phyloP scores from a whole-genome alignment of 2,113 vertebrate species.

The Dicentrarchus labrax region DNA sequence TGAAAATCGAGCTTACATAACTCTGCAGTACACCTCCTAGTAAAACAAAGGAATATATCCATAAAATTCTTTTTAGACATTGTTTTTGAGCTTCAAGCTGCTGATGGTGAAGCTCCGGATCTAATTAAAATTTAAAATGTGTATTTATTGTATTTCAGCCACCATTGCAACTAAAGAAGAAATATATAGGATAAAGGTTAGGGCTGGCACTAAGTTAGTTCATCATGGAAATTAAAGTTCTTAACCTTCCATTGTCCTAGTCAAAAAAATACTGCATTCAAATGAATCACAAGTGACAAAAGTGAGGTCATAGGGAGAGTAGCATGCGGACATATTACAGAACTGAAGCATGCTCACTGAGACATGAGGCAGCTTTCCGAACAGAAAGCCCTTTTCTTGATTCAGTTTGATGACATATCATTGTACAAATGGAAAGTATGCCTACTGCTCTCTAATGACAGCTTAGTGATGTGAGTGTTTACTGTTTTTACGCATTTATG shows the following conservation, averaged over 20 bases:
- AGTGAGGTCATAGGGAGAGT: neutral
- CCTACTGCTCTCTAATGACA: conserved; percentile 24
- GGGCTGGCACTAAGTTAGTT: neutral
- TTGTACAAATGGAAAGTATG: conserved; percentile 12
- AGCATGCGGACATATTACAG: neutral
- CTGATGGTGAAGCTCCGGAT: neutral
- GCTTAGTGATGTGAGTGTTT: conserved; percentile 1
- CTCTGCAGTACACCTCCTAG: neutral
- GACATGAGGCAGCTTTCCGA: neutral
- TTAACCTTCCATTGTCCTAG: neutral
- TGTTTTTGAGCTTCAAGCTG: neutral
- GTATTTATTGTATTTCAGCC: neutral
- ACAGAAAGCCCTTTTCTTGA: conserved; percentile 13
- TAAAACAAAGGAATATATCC: neutral
- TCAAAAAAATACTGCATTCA: conserved; percentile 19
- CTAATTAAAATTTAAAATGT: neutral
- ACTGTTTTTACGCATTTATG: neutral
- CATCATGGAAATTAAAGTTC: neutral
- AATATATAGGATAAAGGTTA: neutral
- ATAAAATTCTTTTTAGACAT: neutral
- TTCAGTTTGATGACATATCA: conserved; percentile 36
- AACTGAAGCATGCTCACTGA: conserved; percentile 1
- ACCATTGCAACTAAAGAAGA: neutral
- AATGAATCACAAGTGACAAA: conserved; percentile 22
- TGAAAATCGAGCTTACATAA: neutral